Base-by-base conservation (phyloP, 2,113 vertebrate species). In the Myrmophylax atrothorax region DNA sequence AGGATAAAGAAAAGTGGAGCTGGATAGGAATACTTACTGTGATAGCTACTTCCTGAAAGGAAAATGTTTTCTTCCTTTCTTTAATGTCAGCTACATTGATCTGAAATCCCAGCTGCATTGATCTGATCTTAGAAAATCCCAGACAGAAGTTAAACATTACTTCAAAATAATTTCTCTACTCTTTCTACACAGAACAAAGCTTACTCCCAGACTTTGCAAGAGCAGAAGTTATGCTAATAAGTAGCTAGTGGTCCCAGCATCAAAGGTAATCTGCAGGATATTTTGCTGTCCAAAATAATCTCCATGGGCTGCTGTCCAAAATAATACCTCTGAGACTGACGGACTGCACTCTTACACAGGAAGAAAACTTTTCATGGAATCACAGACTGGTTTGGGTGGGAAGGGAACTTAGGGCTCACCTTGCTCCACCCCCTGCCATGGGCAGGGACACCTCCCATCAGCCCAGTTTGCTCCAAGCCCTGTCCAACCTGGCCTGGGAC, bases 361-460 rank as follows among this genome's bases (percentile, higher is more conserved):
- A 72, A 64, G 40, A 49, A 47, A 93, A 81, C 14, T 42, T 33
- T 24, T 40, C 69, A 67, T 0, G 68, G 17, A 74, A 75, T 29
- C 53, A 10, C 23, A 47, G 28, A 47, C 18, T 11, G 28, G 28
- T 80, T 52, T 58, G 6, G n/a, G 4, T 37, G 53, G 38, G n/a
- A 66, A 55, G 24, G n/a, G 33, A 62, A 6, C 14, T 50, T 50
- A 68, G 46, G 68, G 42, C 29, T 15, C 23, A 31, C 4, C 22
- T 4, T 0, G 0, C 10, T 6, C 23, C 40, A 13, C 5, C 3
- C 28, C 38, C 5, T 42, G 29, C 24, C 38, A 6, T 0, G 3
- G 10, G 50, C 44, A 78, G 15, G 15, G 31, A 29, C 72, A 72
- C 9, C 12, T 46, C 26, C 42, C 40, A n/a, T 42, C 13, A 7